Conservation (phyloP, 1,140 invertebrate genomes). For the Drosophila guanche region DNA sequence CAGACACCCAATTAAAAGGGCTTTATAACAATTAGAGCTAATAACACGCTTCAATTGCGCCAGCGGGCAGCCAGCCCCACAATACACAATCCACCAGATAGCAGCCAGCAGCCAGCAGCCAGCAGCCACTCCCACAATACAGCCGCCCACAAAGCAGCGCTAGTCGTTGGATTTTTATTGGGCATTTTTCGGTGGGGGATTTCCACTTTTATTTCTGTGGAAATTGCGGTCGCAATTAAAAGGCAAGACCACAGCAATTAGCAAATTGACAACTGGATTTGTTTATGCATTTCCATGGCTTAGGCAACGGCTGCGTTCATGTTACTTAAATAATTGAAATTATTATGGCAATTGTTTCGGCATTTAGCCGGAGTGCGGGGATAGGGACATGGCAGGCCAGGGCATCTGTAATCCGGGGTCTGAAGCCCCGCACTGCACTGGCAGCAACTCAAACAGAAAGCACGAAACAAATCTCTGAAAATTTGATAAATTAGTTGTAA, state of each 20-base stretch:
- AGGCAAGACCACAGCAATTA: slow-evolving; percentile 75
- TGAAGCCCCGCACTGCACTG: slow-evolving; percentile 6
- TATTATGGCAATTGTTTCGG: slow-evolving; percentile 61
- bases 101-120: neutral
- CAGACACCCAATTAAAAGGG: slow-evolving; percentile 81
- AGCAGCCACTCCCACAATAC: neutral
- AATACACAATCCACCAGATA: slow-evolving; percentile 19
- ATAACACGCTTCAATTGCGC: slow-evolving; percentile 81
- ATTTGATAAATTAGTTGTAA: slow-evolving; percentile 80
- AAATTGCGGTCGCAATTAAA: slow-evolving; percentile 73
- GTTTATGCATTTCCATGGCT: slow-evolving; percentile 63
- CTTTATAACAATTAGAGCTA: slow-evolving; percentile 81
- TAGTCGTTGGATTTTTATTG: slow-evolving; percentile 25
- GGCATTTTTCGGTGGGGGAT: slow-evolving; percentile 16
- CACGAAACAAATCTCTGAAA: slow-evolving; percentile 71
- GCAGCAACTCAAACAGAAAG: slow-evolving; percentile 60
- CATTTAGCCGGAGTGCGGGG: slow-evolving; percentile 19
- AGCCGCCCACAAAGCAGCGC: slow-evolving; percentile 5
- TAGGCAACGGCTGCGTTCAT: slow-evolving; percentile 16
- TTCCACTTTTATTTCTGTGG: slow-evolving; percentile 30
- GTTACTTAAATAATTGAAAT: slow-evolving; percentile 74
- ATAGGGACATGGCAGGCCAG: no score
- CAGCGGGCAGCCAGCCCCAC: slow-evolving; percentile 37
- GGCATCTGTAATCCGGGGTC: slow-evolving; percentile 27
- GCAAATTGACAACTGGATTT: slow-evolving; percentile 79